Evolutionary conservation across 2,113 vertebrate genomes (phyloP).

Genomic region (Picathartes gymnocephalus): DNA sequence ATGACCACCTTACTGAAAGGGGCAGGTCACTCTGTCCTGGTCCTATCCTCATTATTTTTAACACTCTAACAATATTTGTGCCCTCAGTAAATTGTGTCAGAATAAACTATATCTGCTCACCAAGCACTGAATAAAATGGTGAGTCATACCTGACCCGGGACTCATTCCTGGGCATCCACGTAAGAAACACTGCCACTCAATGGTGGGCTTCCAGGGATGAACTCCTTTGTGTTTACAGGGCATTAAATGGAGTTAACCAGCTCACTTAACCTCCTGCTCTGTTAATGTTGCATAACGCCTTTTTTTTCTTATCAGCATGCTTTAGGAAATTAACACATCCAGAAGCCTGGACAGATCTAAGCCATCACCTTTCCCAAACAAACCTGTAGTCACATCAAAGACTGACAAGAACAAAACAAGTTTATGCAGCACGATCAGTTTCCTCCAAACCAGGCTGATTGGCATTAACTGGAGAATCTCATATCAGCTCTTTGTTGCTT

Average conservation of each 20-base stretch:
- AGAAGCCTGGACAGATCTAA: slow-evolving; percentile 43
- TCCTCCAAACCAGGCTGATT: slow-evolving; percentile 3
- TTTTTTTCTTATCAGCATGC: not conserved
- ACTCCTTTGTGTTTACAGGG: not conserved
- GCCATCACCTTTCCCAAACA: slow-evolving; percentile 24
- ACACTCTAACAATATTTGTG: slow-evolving; percentile 5
- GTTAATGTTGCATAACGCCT: not conserved
- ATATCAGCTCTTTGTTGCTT: slow-evolving; percentile 18
- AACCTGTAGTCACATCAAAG: slow-evolving; percentile 51
- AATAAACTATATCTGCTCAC: not conserved
- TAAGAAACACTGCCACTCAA: not conserved
- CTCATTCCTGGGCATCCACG: not conserved
- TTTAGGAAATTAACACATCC: slow-evolving; percentile 34
- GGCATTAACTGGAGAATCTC: slow-evolving; percentile 33
- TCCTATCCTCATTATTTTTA: slow-evolving; percentile 24
- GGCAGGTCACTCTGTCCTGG: not conserved
- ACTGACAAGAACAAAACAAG: slow-evolving; percentile 51
- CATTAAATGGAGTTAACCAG: not conserved
- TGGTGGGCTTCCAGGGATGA: not conserved
- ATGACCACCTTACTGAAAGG: not conserved
- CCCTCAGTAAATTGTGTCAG: slow-evolving; percentile 11
- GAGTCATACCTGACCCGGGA: slow-evolving; percentile 23
- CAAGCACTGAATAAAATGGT: not conserved
- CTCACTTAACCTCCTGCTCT: slow-evolving; percentile 3
- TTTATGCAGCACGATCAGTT: not conserved